Base-by-base conservation (phyloP, 2,888 invertebrate species). In the Pandemis cinnamomeana region DNA sequence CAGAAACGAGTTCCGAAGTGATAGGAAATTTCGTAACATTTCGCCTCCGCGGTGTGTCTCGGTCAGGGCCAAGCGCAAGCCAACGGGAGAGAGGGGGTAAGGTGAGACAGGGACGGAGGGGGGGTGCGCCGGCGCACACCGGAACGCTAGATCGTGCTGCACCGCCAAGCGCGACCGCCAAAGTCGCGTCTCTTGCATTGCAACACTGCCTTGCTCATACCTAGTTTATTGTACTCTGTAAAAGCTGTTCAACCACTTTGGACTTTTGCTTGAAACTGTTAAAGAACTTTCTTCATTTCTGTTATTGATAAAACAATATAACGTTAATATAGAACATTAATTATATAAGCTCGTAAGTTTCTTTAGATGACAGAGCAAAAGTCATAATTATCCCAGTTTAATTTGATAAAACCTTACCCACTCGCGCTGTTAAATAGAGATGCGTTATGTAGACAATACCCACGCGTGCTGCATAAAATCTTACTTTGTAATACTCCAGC, bases 121-220 rank as follows among this genome's bases (percentile, higher is more conserved):
- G 83, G 78, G 77, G 80, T 85, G 85, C 85, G 87, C 86, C 87
- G 83, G 89, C 91, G 90, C 87, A 88, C 81, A 92, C 91, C 93
- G 93, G 92, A 94, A 93, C 93, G 92, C 86, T 88, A 93, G 93
- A 93, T 93, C 93, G 93, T 94, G 93, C 90, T 90, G 93, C 93
- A 90, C 90, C 93, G 93, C 87, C 90, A 85, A 94, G 93, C 93
- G 90, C 93, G 91, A 93, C 94, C 93, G 92, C 93, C 87, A 90
- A 89, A 90, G 83, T 86, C 86, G 86, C 89, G 88, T 82, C 86
- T 86, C 90, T 90, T 87, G 89, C 88, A 87, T 92, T 91, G 93
- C 93, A 92, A 91, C 91, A 92, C 88, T 85, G 82, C 83, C 81
- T 84, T 85, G 87, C 86, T 89, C 89, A 80, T 81, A 80, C 69